phyloP scores from a whole-genome alignment of 2,888 invertebrate genomes.

The Leptinotarsa haldemani region DNA sequence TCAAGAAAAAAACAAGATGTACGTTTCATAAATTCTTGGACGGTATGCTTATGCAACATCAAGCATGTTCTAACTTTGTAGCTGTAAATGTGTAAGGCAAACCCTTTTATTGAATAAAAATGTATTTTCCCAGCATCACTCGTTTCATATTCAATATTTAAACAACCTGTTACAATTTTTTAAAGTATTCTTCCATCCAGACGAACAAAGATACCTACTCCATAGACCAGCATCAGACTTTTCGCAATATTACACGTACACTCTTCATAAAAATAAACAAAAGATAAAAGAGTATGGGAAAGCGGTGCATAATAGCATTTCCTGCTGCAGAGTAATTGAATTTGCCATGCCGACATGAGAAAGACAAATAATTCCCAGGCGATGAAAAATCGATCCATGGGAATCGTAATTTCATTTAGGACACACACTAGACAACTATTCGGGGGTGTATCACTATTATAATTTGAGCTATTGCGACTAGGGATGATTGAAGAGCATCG shows the following conservation, averaged over 20 bases:
- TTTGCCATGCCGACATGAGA: slow-evolving; percentile 45
- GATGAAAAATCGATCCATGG: slow-evolving; percentile 46
- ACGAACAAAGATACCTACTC: neutral
- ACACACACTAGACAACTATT: slow-evolving; percentile 36
- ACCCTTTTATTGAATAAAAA: too few relatives aligned
- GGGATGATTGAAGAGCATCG: slow-evolving; percentile 51
- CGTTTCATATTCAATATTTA: too few relatives aligned
- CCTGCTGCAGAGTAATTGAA: slow-evolving; percentile 45
- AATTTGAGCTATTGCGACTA: slow-evolving; percentile 48
- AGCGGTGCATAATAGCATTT: slow-evolving; percentile 42
- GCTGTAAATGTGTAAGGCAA: too few relatives aligned
- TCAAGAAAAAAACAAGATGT: neutral
- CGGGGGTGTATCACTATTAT: slow-evolving; percentile 55
- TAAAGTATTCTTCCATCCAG: neutral
- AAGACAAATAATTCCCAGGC: slow-evolving; percentile 47
- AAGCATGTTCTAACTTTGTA: too few relatives aligned
- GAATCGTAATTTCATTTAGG: slow-evolving; percentile 45
- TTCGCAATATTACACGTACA: slow-evolving; percentile 22
- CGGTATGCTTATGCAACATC: too few relatives aligned
- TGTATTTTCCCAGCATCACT: too few relatives aligned
- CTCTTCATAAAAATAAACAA: slow-evolving; percentile 35
- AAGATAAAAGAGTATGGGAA: slow-evolving; percentile 33
- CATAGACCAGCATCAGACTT: slow-evolving; percentile 1
- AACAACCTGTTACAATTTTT: too few relatives aligned
- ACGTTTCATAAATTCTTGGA: too few relatives aligned